Conservation (phyloP, 2,113 vertebrate species). For the human (Homo sapiens) region DNA sequence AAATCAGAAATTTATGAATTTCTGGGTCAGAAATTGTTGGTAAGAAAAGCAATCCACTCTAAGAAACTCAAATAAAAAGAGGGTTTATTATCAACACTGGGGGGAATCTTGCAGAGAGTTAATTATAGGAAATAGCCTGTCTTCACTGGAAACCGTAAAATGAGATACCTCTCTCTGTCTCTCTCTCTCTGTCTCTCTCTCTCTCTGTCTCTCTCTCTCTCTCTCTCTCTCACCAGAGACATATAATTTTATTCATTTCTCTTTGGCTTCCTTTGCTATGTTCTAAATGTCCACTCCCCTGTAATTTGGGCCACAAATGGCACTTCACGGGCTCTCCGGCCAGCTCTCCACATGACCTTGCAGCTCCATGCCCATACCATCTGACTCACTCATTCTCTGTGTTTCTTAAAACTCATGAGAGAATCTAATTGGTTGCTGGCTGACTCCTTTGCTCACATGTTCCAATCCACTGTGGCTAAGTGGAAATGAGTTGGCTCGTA, state of each 20-base stretch:
- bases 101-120: background rate
- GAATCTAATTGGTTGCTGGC: background rate
- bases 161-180: background rate
- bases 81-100: background rate
- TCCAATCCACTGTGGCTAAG: background rate
- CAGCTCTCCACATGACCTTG: background rate
- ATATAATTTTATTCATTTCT: background rate
- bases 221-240: background rate
- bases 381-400: background rate
- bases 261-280: background rate
- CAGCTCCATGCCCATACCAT: no score
- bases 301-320: background rate
- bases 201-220: background rate
- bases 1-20: background rate
- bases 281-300: background rate
- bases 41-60: background rate
- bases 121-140: background rate
- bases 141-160: background rate
- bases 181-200: background rate
- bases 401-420: constrained; percentile 29
- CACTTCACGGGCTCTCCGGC: background rate
- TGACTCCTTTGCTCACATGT: background rate
- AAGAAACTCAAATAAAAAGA: background rate
- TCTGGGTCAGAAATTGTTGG: background rate
- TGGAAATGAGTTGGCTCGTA: background rate